A percentile compares a stretch with the other conserved stretches of the same genome.
Conservation (phyloP, 2,113 vertebrate species). For the Phaethon lepturus region DNA sequence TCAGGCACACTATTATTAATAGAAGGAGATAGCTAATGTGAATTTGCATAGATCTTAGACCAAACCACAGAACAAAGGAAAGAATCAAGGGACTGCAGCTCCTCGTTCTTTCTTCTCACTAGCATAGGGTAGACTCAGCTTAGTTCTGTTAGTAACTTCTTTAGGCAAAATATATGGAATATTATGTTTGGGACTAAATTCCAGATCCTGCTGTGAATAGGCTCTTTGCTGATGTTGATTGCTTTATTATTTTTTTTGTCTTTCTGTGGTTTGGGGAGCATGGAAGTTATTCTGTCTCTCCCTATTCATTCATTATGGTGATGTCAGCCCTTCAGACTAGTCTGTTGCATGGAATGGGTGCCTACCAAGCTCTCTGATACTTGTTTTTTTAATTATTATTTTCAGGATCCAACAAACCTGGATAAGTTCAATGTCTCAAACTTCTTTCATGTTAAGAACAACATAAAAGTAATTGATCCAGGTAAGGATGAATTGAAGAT, state of each 20-base stretch:
- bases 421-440: slow-evolving; percentile 97
- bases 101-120: background rate
- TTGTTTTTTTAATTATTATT: background rate
- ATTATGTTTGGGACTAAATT: background rate
- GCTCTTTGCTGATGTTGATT: background rate
- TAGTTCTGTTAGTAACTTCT: background rate
- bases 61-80: background rate
- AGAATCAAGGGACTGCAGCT: background rate
- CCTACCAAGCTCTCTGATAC: background rate
- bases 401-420: slow-evolving; percentile 93
- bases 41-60: background rate
- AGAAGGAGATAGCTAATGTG: background rate
- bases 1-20: background rate
- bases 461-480: slow-evolving; percentile 90
- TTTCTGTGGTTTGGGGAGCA: background rate
- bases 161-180: background rate
- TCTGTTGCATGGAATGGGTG: background rate
- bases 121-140: background rate
- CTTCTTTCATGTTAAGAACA: slow-evolving; percentile 97
- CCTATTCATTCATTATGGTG: background rate
- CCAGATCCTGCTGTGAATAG: background rate
- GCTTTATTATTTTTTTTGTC: background rate
- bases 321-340: background rate
- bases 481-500: slow-evolving; percentile 74
- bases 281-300: background rate